Percentiles rank a stretch among this genome's conserved stretches.
These are phyloP conservation scores for Pangasius mekongensis DNA, from an alignment of 2,797 vertebrate species.

Conservation along the genomic window DNA sequence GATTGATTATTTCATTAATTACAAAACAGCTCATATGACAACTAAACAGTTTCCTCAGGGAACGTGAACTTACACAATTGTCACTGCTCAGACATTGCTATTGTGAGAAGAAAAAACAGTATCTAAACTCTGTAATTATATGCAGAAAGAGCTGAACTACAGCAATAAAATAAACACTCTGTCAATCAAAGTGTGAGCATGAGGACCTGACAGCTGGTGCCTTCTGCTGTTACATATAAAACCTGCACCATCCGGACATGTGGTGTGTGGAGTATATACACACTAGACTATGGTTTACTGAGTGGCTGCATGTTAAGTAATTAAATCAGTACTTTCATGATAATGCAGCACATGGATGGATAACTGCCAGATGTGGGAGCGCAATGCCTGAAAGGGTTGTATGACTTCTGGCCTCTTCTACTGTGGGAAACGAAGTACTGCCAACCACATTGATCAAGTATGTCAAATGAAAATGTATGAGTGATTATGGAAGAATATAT, in stretches of 20 bases:
- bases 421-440: slow-evolving; percentile 56
- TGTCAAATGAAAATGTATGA: neutral
- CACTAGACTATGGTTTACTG: slow-evolving; percentile 42
- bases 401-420: slow-evolving; percentile 60
- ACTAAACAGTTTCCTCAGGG: neutral
- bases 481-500: neutral
- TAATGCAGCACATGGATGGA: slow-evolving; percentile 64
- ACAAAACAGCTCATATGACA: neutral
- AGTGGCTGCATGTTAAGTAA: slow-evolving; percentile 68
- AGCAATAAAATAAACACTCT: slow-evolving; percentile 13
- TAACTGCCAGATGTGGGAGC: slow-evolving; percentile 57
- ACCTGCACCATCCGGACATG: neutral
- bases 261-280: slow-evolving; percentile 58
- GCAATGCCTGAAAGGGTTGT: slow-evolving; percentile 35
- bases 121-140: slow-evolving; percentile 20
- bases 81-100: neutral
- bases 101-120: neutral
- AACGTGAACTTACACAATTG: neutral
- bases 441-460: slow-evolving; percentile 51
- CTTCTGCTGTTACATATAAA: slow-evolving; percentile 28
- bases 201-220: slow-evolving; percentile 29
- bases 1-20: slow-evolving; percentile 7
- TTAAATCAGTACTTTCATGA: slow-evolving; percentile 70
- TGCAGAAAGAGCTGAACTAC: slow-evolving; percentile 15
- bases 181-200: slow-evolving; percentile 11